Evolutionary conservation across 2,113 vertebrate species (phyloP).

Genomic region (Alouatta palliata): DNA sequence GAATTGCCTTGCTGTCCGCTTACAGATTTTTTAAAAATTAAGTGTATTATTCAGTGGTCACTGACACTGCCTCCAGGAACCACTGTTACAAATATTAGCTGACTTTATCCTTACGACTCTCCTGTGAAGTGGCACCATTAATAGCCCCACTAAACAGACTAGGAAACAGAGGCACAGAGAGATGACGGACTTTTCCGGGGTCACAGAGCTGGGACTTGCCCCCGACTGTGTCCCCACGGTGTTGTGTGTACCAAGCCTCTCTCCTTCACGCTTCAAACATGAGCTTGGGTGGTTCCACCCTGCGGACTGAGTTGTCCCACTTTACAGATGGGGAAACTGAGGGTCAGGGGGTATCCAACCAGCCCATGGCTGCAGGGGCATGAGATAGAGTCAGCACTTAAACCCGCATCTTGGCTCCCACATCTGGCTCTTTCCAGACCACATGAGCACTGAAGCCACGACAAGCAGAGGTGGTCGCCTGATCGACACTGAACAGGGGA

Average conservation of each 20-base stretch:
- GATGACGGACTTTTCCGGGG: rapidly evolving
- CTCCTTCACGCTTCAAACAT: rapidly evolving
- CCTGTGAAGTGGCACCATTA: rapidly evolving
- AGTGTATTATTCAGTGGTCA: rapidly evolving
- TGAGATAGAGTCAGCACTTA: background rate
- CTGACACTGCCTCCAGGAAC: background rate
- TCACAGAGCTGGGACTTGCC: rapidly evolving
- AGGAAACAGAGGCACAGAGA: background rate
- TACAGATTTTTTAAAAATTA: background rate
- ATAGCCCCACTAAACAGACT: rapidly evolving
- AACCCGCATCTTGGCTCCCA: rapidly evolving
- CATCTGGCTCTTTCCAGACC: rapidly evolving
- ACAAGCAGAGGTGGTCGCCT: rapidly evolving
- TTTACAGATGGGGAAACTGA: background rate
- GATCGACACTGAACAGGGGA: rapidly evolving
- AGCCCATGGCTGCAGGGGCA: rapidly evolving
- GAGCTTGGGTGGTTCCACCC: background rate
- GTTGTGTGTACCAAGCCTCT: rapidly evolving
- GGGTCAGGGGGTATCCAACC: rapidly evolving
- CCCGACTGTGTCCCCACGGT: background rate
- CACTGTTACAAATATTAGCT: rapidly evolving
- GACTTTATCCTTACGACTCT: rapidly evolving
- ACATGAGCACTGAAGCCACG: rapidly evolving
- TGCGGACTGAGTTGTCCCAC: rapidly evolving
- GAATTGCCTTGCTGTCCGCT: rapidly evolving